Evolutionary conservation across 2,888 invertebrate species (phyloP), one percentile per base, ranked within the genome.

Genomic region (Drosophila suboccidentalis): DNA sequence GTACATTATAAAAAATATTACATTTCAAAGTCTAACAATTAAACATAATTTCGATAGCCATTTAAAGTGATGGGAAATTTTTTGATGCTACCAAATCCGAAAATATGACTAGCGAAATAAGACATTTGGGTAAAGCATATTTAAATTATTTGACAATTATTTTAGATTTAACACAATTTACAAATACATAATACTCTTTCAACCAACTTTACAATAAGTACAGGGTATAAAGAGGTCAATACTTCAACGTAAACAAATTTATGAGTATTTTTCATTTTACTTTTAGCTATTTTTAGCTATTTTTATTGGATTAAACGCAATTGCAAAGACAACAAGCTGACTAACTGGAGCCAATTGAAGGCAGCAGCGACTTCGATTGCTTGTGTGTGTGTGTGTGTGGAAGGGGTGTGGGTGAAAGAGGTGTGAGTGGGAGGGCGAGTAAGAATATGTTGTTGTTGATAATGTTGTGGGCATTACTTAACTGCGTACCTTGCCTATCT

Each of bases 251-350:
- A 80, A 79, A 76, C 66, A 76, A 58, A 69, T 80, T 86, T 63
- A 80, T 73, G 73, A 67, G 41, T 41, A 80, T 68, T 57, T 72
- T 69, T 61, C 58, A 50, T 49, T 70, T 62, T 68, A 65, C 57
- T 70, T 62, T 59, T 67, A 74, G 71, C 61, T 78, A 86, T 83
- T 88, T 83, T 60, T 72, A 77, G 71, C 54, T 59, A n/a, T n/a
- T n/a, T 57, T 43, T 49, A 66, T 72, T 78, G 49, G 58, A 74
- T 71, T 73, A 32, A 44, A 50, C 60, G 71, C 75, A 53, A 66
- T 70, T 64, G 60, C 54, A 54, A 59, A 61, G 58, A 78, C 62
- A 69, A 69, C 38, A 44, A 11, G 39, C 43, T 66, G 81, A 69
- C 74, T 62, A 81, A 87, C 65, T 81, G 60, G 53, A 69, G 63